Conservation (phyloP, 2,888 invertebrate species). For the Tridacna gigas region DNA sequence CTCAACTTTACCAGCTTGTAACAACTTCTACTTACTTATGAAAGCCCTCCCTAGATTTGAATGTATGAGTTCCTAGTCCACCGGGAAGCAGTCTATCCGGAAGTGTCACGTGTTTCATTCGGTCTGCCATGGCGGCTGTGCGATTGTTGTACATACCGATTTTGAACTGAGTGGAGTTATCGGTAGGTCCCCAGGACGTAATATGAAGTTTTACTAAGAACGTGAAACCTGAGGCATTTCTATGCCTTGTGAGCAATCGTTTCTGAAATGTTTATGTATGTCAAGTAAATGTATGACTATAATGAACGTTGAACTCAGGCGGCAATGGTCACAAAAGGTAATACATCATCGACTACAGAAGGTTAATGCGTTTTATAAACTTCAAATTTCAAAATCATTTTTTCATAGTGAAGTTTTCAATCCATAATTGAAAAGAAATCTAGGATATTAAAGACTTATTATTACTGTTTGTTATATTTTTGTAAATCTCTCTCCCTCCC, state of each 20-base stretch:
- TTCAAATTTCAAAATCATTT: too few relatives aligned
- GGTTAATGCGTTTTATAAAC: too few relatives aligned
- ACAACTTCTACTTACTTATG: constrained; percentile 29
- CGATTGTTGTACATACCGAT: constrained; percentile 47
- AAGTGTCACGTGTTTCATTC: constrained; percentile 50
- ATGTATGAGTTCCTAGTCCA: constrained; percentile 47
- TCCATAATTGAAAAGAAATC: too few relatives aligned
- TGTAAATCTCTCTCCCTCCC: too few relatives aligned
- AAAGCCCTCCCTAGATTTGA: constrained; percentile 23
- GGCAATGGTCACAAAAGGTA: too few relatives aligned
- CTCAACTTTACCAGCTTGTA: background rate
- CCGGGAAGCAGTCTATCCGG: constrained; percentile 43
- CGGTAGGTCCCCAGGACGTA: constrained; percentile 52
- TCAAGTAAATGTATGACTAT: too few relatives aligned
- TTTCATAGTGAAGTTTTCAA: too few relatives aligned
- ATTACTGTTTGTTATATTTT: too few relatives aligned
- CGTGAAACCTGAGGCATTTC: constrained; percentile 47
- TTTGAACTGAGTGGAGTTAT: constrained; percentile 40
- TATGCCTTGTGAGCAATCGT: constrained; percentile 33
- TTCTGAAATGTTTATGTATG: constrained; percentile 25
- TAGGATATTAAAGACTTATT: too few relatives aligned
- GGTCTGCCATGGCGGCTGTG: constrained; percentile 45
- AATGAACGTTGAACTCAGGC: too few relatives aligned
- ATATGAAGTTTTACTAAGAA: constrained; percentile 53
- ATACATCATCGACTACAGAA: too few relatives aligned